Base-by-base conservation (phyloP, 2,797 vertebrate species). In the Potorous gilbertii region DNA sequence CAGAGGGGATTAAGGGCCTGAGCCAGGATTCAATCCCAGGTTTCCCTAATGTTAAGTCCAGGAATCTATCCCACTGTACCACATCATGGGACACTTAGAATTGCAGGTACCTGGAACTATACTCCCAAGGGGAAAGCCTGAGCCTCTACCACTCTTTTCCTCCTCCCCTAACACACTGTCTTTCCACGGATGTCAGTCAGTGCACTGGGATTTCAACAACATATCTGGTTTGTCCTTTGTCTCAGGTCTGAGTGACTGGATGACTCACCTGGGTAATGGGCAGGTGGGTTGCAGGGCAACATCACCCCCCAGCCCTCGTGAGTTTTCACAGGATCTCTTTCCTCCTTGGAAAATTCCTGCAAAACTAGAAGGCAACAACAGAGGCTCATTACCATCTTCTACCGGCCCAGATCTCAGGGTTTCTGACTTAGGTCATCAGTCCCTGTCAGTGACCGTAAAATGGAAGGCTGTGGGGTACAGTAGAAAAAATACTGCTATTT, bases 201-300 rank as follows among this genome's bases (percentile, higher is more conserved):
- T 24, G 74, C n/a, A 27, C 40, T 50, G 21, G 54, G 9, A 4
- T 54, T 90, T 55, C 54, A 55, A 11, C 5, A 55, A 55, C 1
- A 29, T 10, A 90, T 90, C 50, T 54, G 29, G 29, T 54, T 87
- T 87, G 21, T 50, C 46, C 21, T 81, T 87, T 87, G 40, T 90
- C 28, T 90, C 54, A 55, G 29, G 29, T 29, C 74, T 87, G 74
- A 87, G 46, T 46, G 74, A 87, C 40, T 46, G 9, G 21, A 50
- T 87, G 1, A 56, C 96, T 98, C 97, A 99, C 99, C 99, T 99
- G 99, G 99, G 97, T 99, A 99, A 98, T 99, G 99, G 92, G 99
- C 98, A 0, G 99, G 99, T 0, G 99, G 99, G 95, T 99, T 99
- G 97, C 99, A 99, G 96, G 99, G 97, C 24, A 99, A 97, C 98